phyloP scores from a whole-genome alignment of 1,140 invertebrate species.

The Platyscapa corneri region DNA sequence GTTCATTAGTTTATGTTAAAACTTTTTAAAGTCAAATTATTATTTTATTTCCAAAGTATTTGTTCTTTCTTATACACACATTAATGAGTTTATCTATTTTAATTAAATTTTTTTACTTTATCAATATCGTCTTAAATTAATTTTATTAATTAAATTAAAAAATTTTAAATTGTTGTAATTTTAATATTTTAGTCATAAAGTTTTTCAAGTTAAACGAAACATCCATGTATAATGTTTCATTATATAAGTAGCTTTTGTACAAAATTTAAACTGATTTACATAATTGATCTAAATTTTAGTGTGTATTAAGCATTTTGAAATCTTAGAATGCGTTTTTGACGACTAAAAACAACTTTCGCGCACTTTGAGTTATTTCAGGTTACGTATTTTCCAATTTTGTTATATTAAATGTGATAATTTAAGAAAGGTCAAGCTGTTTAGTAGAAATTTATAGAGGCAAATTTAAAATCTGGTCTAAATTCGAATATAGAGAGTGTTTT shows the following conservation, averaged over 20 bases:
- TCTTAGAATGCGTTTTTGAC: background rate
- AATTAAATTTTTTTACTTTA: background rate
- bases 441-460: background rate
- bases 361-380: slow-evolving; percentile 1
- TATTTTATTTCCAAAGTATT: background rate
- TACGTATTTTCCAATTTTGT: background rate
- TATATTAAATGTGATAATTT: slow-evolving; percentile 3
- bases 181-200: too few relatives aligned
- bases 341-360: background rate
- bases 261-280: background rate
- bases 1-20: too few relatives aligned
- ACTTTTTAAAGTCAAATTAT: too few relatives aligned
- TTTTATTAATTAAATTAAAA: background rate
- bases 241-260: background rate
- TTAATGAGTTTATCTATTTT: background rate
- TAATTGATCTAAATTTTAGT: background rate
- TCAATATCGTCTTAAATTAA: background rate
- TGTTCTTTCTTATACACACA: background rate
- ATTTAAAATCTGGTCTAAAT: background rate
- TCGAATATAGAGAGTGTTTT: background rate
- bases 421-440: background rate
- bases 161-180: background rate
- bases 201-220: background rate
- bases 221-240: background rate
- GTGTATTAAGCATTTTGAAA: background rate